Base-by-base conservation (phyloP, 2,888 invertebrate genomes). In the Geotrupes spiniger region DNA sequence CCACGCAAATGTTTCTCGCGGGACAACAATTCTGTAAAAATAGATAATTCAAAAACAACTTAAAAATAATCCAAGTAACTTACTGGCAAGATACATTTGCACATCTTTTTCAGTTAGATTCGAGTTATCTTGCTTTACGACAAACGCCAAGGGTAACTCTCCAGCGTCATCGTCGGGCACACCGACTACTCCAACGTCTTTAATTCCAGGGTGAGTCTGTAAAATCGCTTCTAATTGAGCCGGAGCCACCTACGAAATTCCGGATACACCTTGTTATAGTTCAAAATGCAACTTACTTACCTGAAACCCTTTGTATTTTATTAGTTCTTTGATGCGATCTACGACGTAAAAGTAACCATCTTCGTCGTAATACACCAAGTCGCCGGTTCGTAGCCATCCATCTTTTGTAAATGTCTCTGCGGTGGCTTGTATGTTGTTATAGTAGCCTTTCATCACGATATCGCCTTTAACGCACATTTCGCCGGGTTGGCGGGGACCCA, bases 301-400 rank as follows among this genome's bases (percentile, higher is more conserved):
- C n/a, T 89, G 85, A 63, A 83, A 87, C 36, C 87, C 92, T 70
- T 93, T 92, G 65, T 90, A 92, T 70, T 94, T 94, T 63, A 94
- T 93, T 16, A 94, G 80, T 66, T 93, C 92, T 68, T 94, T 94
- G 11, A 92, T 74, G 50, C 94, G 76, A 69, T 92, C 93, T 1
- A 92, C 87, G 53, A 93, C 83, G 63, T 80, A 92, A 70, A 91
- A 86, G 68, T 79, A 84, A 0, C 83, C 84, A 11, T 91, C 83
- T 1, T 80, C 70, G 64, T 92, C 90, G 59, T 84, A 89, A 69
- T 88, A 90, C 1, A 87, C 92, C 55, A 93, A 75, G 68, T 94
- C 93, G 0, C 92, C 92, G 16, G 86, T 83, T 56, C 83, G 80
- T 8, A 88, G 69, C 81, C 84, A 94, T 0, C 92, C 92, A 46